Conservation (phyloP, 2,113 vertebrate genomes). For the Xenotilapia longispinis region DNA sequence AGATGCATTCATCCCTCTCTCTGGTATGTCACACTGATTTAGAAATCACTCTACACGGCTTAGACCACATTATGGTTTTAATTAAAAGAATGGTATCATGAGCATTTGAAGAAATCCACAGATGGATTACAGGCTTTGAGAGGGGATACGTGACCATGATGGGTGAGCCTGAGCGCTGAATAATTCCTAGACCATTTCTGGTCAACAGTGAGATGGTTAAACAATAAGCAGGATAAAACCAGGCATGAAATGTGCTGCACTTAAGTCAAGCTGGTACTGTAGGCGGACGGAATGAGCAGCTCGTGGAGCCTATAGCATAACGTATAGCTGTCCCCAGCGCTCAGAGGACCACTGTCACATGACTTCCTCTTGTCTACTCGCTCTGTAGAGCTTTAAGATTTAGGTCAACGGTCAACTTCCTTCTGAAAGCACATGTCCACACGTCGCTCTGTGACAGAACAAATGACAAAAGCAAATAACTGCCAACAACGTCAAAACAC, state of each 20-base stretch:
- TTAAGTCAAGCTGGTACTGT: neutral
- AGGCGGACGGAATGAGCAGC: neutral
- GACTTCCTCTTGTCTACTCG: constrained; percentile 46
- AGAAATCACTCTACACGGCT: neutral
- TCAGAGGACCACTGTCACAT: constrained; percentile 13
- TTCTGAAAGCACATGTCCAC: neutral
- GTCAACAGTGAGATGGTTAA: neutral
- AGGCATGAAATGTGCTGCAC: neutral
- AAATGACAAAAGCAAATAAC: neutral
- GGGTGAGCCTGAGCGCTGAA: neutral
- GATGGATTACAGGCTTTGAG: neutral
- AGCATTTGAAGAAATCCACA: neutral
- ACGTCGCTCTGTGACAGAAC: neutral
- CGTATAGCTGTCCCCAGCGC: neutral
- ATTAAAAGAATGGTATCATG: neutral
- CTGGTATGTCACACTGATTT: neutral
- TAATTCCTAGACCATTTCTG: neutral
- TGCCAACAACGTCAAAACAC: neutral
- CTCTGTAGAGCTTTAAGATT: constrained; percentile 21
- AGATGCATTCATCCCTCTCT: neutral
- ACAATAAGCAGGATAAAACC: constrained; percentile 34
- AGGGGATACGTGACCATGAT: neutral
- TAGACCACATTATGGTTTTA: neutral
- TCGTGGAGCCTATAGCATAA: neutral
- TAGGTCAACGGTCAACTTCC: constrained; percentile 63